phyloP scores from a whole-genome alignment of 2,888 invertebrate species.

The Anagyrus pseudococci region DNA sequence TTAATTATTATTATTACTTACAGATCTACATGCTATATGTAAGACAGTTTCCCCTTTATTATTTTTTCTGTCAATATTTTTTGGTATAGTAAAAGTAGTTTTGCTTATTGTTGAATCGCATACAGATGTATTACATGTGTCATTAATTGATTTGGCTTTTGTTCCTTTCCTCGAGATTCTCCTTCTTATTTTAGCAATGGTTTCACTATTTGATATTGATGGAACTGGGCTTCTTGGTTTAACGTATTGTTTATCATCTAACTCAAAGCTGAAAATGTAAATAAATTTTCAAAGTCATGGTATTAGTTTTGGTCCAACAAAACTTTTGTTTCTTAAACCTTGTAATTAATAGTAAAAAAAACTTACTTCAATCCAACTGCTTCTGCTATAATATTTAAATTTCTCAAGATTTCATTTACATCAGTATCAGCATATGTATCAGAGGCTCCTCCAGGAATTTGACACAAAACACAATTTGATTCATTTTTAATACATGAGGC shows the following conservation, averaged over 20 bases:
- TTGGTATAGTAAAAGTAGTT: slow-evolving; percentile 35
- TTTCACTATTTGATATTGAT: too few species aligned
- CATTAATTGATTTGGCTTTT: neutral
- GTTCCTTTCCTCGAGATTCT: neutral
- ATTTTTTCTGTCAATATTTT: slow-evolving; percentile 66
- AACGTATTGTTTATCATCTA: too few species aligned
- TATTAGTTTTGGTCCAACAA: too few species aligned
- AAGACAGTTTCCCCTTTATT: slow-evolving; percentile 72
- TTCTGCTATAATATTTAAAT: slow-evolving; percentile 32
- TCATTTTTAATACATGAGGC: slow-evolving; percentile 15
- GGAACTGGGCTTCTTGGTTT: too few species aligned
- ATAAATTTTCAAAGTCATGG: too few species aligned
- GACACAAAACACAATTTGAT: slow-evolving; percentile 27
- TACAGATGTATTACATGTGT: slow-evolving; percentile 13
- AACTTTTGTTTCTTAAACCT: too few species aligned
- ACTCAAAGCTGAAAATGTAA: too few species aligned
- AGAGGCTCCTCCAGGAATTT: slow-evolving; percentile 25
- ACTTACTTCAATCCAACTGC: slow-evolving; percentile 26
- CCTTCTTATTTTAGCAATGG: too few species aligned
- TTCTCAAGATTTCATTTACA: slow-evolving; percentile 22
- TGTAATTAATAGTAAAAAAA: neutral
- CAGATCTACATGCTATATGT: slow-evolving; percentile 66
- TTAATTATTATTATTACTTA: slow-evolving; percentile 3
- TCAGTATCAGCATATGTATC: slow-evolving; percentile 23
- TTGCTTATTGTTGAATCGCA: slow-evolving; percentile 25